phyloP scores from a whole-genome alignment of 2,113 vertebrate species.

The Lophius piscatorius region DNA sequence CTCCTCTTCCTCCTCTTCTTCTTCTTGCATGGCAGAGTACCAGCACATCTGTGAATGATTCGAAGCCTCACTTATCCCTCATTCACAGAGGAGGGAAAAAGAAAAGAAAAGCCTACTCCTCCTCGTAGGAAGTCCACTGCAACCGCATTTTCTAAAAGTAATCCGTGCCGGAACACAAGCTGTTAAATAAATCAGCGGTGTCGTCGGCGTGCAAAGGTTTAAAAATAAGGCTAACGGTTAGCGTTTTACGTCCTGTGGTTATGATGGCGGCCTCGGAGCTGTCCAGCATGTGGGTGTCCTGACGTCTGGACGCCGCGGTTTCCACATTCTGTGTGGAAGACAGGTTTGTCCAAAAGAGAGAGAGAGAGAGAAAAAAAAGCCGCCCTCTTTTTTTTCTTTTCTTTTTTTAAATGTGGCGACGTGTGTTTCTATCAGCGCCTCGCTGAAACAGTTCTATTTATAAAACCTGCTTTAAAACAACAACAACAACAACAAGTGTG shows the following conservation, averaged over 20 bases:
- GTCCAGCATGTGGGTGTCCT: constrained; percentile 51
- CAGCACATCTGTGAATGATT: constrained; percentile 74
- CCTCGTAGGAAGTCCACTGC: constrained; percentile 31
- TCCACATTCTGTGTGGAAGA: constrained; percentile 18
- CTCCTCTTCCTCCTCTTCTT: too few species aligned
- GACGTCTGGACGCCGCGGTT: constrained; percentile 21
- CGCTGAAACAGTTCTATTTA: constrained; percentile 61
- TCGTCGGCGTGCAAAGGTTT: constrained; percentile 23
- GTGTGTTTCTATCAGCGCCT: too few species aligned
- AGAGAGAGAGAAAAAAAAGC: too few species aligned
- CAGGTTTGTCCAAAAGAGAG: too few species aligned
- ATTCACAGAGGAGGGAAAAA: constrained; percentile 22
- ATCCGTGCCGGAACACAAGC: constrained; percentile 44
- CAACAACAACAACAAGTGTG: constrained; percentile 42
- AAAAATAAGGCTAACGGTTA: constrained; percentile 49
- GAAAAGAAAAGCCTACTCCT: constrained; percentile 40
- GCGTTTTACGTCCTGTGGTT: constrained; percentile 55
- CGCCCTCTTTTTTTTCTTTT: too few species aligned
- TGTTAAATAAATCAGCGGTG: constrained; percentile 52
- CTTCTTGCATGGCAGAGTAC: constrained; percentile 54
- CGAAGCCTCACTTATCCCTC: constrained; percentile 57
- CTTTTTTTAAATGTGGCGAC: too few species aligned
- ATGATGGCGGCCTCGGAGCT: constrained; percentile 55
- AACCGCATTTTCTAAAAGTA: constrained; percentile 56
- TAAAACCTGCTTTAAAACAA: constrained; percentile 24